Evolutionary conservation across 2,113 vertebrate species (phyloP), one percentile per base, ranked within the genome.

Genomic region (Hiodon alosoides): DNA sequence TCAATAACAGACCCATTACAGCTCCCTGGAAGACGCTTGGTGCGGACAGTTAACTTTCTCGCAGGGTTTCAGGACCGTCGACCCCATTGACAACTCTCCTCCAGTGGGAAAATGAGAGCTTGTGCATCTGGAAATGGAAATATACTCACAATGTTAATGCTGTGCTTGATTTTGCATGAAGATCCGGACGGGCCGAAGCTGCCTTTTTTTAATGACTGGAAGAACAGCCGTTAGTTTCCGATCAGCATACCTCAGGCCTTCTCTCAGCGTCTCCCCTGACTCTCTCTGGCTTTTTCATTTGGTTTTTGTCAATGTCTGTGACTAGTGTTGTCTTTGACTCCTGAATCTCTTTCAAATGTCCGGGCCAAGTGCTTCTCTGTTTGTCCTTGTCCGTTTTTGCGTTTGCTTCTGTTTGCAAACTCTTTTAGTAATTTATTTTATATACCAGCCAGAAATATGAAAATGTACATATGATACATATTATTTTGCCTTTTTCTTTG

Each of bases 361-460:
- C 69, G 67, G 80, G 82, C 82, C 83, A 86, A 86, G 85, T 83
- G 86, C 79, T 82, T 77, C 59, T 82, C 76, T 77, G 75, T 81
- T 58, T 85, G 79, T 13, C 55, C 58, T 16, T 72, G 53, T 11
- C 31, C 31, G 31, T 31, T 31, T 46, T 67, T 64, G 59, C 75
- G 6, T 71, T 68, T 7, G 3, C 52, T 57, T 73, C 46, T 61
- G 11, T 76, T 59, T 76, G 58, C 47, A 57, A 51, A n/a, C 67
- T 53, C 71, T 59, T 62, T 50, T 74, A 47, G 67, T 55, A 48
- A n/a, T 76, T 64, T 76, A 72, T 71, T 75, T 71, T 74, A 70
- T 74, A 73, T 62, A 73, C 31, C 31, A 31, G 31, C 31, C 31
- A 31, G 31, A 31, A 31, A 31, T 31, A 31, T 31, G 31, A 31